Evolutionary conservation across 2,113 vertebrate genomes (phyloP).

Genomic region (Pungitius pungitius): DNA sequence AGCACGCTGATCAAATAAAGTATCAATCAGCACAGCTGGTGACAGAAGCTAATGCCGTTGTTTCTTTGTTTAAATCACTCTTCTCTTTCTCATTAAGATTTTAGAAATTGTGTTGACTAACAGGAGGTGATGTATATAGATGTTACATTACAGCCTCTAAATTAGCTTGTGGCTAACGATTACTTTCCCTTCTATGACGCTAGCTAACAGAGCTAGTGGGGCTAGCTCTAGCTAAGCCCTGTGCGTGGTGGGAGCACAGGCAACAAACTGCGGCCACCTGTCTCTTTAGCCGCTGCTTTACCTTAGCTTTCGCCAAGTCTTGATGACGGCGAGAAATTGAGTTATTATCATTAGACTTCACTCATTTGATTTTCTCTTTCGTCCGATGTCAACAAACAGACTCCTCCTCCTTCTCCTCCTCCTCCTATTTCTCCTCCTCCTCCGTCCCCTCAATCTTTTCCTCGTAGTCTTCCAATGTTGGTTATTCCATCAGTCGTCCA

Average conservation of each 20-base stretch:
- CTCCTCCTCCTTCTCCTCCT: conserved; percentile 70
- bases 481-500: not conserved
- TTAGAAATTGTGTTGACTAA: no score
- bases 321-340: conserved; percentile 33
- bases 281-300: conserved; percentile 21
- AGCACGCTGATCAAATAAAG: not conserved
- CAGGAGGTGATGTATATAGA: no score
- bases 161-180: conserved; percentile 71
- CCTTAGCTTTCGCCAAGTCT: conserved; percentile 71
- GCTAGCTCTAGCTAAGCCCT: conserved; percentile 51
- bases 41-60: conserved; percentile 6
- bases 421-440: conserved; percentile 67
- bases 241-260: not conserved
- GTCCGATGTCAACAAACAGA: conserved; percentile 89
- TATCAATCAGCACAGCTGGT: not conserved
- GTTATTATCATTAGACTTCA: conserved; percentile 44
- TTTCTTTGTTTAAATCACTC: not conserved
- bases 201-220: conserved; percentile 48
- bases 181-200: conserved; percentile 67
- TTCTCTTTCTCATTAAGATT: no score
- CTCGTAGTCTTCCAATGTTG: not conserved
- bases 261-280: conserved; percentile 32
- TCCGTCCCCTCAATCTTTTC: not conserved
- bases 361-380: conserved; percentile 72
- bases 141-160: conserved; percentile 18